Conservation (phyloP, 2,797 vertebrate species). For the Neomorphus geoffroyi region DNA sequence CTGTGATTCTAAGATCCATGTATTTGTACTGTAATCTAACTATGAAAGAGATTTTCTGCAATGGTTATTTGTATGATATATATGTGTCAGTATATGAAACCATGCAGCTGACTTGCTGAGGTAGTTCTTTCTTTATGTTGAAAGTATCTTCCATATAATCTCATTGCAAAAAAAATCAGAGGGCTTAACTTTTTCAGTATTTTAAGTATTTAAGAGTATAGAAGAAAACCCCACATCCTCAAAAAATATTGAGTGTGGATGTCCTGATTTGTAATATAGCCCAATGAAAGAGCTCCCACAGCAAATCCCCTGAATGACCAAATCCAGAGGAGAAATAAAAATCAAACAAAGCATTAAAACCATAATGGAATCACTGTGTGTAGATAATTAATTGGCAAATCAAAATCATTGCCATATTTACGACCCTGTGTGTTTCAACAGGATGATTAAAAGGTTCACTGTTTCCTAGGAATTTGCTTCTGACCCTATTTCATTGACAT, state of each 20-base stretch:
- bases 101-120: not conserved
- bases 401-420: not conserved
- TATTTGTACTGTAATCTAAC: not conserved
- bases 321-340: not conserved
- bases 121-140: not conserved
- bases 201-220: not conserved
- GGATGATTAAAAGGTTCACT: not conserved
- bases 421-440: not conserved
- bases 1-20: not conserved
- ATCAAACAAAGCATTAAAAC: not conserved
- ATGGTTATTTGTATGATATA: not conserved
- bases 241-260: rapidly evolving
- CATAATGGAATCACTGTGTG: not conserved
- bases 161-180: not conserved
- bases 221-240: rapidly evolving
- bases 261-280: not conserved
- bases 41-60: not conserved
- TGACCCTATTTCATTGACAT: not conserved
- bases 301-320: not conserved
- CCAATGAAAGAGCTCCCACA: not conserved
- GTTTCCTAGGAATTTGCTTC: not conserved
- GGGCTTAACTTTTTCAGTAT: not conserved
- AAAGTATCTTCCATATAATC: not conserved
- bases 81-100: not conserved
- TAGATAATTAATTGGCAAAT: not conserved